phyloP scores from a whole-genome alignment of 2,113 vertebrate genomes.

The Lipotes vexillifer region DNA sequence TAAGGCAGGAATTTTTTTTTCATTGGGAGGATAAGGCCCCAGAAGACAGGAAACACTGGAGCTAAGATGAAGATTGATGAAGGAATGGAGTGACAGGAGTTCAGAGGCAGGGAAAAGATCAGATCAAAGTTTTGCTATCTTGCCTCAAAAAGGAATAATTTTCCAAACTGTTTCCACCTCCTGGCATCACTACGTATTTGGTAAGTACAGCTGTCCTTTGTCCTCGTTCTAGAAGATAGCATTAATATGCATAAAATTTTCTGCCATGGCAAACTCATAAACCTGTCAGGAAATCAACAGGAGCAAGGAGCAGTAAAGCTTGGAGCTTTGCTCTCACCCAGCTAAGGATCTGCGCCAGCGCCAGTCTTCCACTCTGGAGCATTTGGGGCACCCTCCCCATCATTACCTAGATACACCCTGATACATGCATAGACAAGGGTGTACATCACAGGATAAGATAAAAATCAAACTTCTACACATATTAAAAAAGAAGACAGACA shows the following conservation, averaged over 20 bases:
- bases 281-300: background rate
- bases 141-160: background rate
- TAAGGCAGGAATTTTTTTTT: background rate
- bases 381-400: no score
- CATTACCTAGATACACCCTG: background rate
- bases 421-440: background rate
- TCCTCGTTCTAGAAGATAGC: background rate
- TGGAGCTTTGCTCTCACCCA: background rate
- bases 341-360: background rate
- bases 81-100: background rate
- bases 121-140: background rate
- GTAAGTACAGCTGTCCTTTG: background rate
- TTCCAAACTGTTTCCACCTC: background rate
- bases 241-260: background rate
- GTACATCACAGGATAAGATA: background rate
- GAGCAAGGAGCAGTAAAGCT: background rate
- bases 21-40: background rate
- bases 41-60: background rate
- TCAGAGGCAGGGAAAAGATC: background rate
- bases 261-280: background rate
- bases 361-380: background rate
- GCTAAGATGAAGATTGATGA: background rate
- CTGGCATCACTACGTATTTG: background rate
- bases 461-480: background rate
- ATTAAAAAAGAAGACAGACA: background rate